A percentile compares a stretch with the other conserved stretches of the same genome.
phyloP scores from a whole-genome alignment of 2,797 vertebrate species.

The Liasis olivaceus region DNA sequence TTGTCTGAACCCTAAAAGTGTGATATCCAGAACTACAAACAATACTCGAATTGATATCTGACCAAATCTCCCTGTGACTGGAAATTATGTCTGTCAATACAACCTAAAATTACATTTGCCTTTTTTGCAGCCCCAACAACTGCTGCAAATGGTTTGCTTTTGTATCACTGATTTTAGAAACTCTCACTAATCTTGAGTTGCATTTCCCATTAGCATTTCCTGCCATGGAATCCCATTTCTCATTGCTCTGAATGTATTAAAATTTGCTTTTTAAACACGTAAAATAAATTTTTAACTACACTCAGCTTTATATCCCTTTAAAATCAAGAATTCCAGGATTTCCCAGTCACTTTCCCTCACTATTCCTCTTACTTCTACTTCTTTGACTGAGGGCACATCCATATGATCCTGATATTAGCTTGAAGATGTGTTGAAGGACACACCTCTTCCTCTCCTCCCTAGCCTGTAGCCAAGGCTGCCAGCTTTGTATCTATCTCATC shows the following conservation, averaged over 20 bases:
- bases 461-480: not conserved
- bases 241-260: not conserved
- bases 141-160: not conserved
- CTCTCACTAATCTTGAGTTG: not conserved
- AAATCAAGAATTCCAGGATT: not conserved
- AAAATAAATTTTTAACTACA: not conserved
- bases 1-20: not conserved
- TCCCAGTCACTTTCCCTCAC: not conserved
- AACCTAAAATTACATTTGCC: not conserved
- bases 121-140: not conserved
- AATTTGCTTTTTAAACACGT: not conserved
- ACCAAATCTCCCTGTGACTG: not conserved
- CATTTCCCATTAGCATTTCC: not conserved
- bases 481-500: too few relatives aligned
- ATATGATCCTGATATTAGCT: not conserved
- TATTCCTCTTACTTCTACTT: not conserved
- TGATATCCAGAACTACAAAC: not conserved
- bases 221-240: not conserved
- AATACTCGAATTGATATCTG: not conserved
- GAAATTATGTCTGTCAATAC: not conserved
- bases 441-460: not conserved
- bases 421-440: not conserved
- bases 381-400: not conserved
- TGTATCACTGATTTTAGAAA: not conserved
- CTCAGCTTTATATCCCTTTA: not conserved